These are phyloP conservation scores for Gavia stellata DNA, from an alignment of 2,113 vertebrate species.

Conservation along the genomic window DNA sequence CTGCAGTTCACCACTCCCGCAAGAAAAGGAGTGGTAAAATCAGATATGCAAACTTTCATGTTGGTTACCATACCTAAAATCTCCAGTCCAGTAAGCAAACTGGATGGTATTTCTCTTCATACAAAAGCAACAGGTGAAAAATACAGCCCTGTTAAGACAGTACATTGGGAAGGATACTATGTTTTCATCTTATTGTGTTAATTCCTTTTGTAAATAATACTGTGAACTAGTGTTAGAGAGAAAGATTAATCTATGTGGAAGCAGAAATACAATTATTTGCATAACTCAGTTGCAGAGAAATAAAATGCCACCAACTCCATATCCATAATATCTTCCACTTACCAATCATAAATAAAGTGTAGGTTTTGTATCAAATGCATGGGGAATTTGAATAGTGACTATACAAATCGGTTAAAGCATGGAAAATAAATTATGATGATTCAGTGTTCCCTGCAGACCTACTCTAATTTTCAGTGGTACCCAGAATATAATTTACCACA, in stretches of 20 bases:
- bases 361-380: not conserved
- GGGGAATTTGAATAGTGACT: not conserved
- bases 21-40: not conserved
- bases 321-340: not conserved
- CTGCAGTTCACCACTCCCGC: not conserved
- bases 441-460: not conserved
- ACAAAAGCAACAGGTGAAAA: not conserved
- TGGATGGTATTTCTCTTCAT: not conserved
- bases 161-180: not conserved
- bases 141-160: not conserved
- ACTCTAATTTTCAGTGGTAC: not conserved
- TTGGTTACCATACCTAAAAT: not conserved
- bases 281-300: not conserved
- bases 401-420: not conserved
- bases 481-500: not conserved
- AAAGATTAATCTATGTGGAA: not conserved
- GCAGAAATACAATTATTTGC: not conserved
- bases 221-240: not conserved
- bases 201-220: not conserved
- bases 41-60: fast-evolving
- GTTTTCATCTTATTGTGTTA: not conserved
- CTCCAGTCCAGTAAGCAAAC: not conserved
- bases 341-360: not conserved
- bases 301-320: not conserved
- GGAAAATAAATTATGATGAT: not conserved